Conservation (phyloP, 2,888 invertebrate genomes). For the Myopa tessellatipennis region DNA sequence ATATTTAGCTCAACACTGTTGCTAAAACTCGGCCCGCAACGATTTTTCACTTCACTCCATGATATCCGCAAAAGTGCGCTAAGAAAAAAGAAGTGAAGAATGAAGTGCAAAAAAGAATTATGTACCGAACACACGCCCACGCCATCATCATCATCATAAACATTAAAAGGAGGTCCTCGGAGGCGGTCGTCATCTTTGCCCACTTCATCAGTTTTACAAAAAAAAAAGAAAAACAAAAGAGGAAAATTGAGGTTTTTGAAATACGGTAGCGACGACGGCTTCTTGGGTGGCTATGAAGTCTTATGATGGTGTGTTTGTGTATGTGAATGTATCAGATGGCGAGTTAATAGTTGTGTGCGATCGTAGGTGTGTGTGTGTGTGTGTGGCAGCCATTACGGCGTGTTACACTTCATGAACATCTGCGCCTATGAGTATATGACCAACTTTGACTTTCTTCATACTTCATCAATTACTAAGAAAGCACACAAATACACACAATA, state of each 20-base stretch:
- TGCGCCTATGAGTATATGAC: conserved; percentile 51
- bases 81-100: neutral
- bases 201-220: neutral
- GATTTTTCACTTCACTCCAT: conserved; percentile 41
- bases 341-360: too few species aligned
- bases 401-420: conserved; percentile 58
- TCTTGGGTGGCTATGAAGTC: neutral
- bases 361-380: neutral
- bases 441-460: conserved; percentile 1
- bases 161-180: conserved; percentile 8
- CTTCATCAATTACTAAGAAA: neutral
- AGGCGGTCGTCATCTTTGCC: neutral
- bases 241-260: neutral
- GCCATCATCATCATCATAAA: conserved; percentile 25
- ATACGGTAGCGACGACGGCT: neutral
- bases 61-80: conserved; percentile 40
- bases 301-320: neutral
- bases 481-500: neutral
- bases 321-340: neutral
- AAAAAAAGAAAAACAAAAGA: neutral
- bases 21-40: neutral
- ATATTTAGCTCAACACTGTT: neutral
- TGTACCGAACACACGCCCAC: conserved; percentile 6
- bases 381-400: conserved; percentile 29
- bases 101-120: conserved; percentile 3